Conservation (phyloP, 2,113 vertebrate species). For the Scortum barcoo region DNA sequence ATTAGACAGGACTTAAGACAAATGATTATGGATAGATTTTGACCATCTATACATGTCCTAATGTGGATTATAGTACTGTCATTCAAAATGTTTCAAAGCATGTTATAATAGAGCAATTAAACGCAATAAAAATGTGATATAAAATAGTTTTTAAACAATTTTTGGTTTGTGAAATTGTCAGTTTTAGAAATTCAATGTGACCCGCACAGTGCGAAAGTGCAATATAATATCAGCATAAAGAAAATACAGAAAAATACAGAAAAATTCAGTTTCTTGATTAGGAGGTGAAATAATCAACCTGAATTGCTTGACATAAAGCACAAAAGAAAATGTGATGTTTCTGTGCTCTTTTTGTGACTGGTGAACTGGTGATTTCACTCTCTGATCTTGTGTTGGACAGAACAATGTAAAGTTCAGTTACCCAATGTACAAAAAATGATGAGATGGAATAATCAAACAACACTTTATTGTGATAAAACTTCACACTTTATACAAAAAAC, state of each 20-base stretch:
- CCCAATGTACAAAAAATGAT: neutral
- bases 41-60: neutral
- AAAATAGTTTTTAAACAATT: neutral
- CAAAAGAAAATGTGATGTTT: neutral
- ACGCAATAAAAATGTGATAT: neutral
- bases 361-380: neutral
- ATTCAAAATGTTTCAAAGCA: neutral
- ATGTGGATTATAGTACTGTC: neutral
- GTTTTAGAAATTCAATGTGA: neutral
- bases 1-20: neutral
- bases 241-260: neutral
- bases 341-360: neutral
- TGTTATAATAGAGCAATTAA: neutral
- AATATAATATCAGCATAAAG: neutral
- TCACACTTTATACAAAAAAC: slow-evolving; percentile 49
- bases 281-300: neutral
- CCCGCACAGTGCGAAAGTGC: neutral
- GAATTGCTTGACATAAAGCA: neutral
- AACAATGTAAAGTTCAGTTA: neutral
- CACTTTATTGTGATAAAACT: slow-evolving; percentile 65
- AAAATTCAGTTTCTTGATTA: neutral
- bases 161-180: neutral
- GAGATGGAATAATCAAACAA: slow-evolving; percentile 31
- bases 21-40: neutral
- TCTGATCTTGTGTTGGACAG: neutral